Evolutionary conservation across 2,888 invertebrate genomes (phyloP).

Genomic region (Ethmia dodecea): DNA sequence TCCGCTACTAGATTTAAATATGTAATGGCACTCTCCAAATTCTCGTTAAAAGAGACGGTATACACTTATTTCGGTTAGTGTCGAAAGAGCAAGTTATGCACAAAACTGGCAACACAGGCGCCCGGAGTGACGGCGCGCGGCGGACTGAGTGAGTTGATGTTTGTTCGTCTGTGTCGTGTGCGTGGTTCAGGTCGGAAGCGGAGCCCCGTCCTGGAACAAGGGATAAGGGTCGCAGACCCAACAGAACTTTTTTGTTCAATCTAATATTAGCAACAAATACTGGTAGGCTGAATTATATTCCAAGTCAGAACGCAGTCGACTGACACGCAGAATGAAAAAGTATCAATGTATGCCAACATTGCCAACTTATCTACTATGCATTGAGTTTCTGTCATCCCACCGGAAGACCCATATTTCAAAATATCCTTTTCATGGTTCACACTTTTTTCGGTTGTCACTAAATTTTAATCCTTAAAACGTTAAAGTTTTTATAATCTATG

Average conservation of each 20-base stretch:
- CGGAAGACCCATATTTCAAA: too few relatives aligned
- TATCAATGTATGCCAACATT: too few relatives aligned
- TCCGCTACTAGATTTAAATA: constrained; percentile 35
- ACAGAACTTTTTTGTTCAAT: constrained; percentile 60
- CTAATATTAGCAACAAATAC: constrained; percentile 63
- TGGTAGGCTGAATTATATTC: constrained; percentile 43
- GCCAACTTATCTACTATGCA: too few relatives aligned
- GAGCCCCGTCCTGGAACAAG: constrained; percentile 36
- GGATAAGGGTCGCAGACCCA: constrained; percentile 57
- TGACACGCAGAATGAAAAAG: constrained; percentile 6
- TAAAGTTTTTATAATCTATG: too few relatives aligned
- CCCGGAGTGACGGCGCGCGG: constrained; percentile 48
- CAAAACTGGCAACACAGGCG: constrained; percentile 35
- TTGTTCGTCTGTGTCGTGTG: constrained; percentile 19
- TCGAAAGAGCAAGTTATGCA: constrained; percentile 28
- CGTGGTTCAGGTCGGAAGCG: constrained; percentile 29
- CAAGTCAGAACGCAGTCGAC: neutral
- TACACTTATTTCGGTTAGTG: constrained; percentile 47
- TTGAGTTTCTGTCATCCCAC: too few relatives aligned
- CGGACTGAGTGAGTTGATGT: constrained; percentile 38
- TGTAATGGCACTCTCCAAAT: constrained; percentile 43
- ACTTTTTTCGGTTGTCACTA: too few relatives aligned
- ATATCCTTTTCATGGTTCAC: too few relatives aligned
- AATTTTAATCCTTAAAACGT: too few relatives aligned
- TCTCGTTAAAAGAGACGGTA: constrained; percentile 39